Base-by-base conservation (phyloP, 2,797 vertebrate species). In the Macropodus opercularis region DNA sequence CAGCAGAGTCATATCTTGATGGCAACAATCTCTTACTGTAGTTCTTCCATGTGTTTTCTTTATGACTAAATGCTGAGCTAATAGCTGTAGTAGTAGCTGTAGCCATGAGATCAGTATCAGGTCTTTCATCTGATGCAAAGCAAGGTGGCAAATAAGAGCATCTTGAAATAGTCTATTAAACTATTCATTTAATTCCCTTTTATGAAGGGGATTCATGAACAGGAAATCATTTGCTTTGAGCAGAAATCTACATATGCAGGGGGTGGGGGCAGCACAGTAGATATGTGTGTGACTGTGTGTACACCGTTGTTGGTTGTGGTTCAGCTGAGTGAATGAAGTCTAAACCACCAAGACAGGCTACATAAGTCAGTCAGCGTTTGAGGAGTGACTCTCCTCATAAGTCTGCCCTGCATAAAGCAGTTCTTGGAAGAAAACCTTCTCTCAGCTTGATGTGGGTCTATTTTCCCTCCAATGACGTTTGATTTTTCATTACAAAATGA, bases 401-500 rank as follows among this genome's bases (percentile, higher is more conserved):
- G 40, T 71, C 65, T 64, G 17, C 36, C 50, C 38, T 48, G 67
- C 40, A 38, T 52, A 10, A 41, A 44, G 5, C 47, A 39, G 31
- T 84, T 82, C 61, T 75, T 47, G 75, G 63, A 79, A 79, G n/a
- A 62, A 63, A 64, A 40, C 18, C 21, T 57, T 80, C 72, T 48
- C 69, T 80, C 51, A 22, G 36, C 66, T 69, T n/a, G 44, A 43
- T 71, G 58, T 29, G 17, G 53, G 38, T 70, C 73, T 76, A 46
- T 50, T 79, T 76, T 63, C 48, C 43, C 52, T 59, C 84, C 61
- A 62, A 5, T 31, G 29, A 34, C 54, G 50, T 83, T 79, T 76
- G 61, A 79, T 62, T 83, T 65, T 74, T 84, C 63, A 73, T 73
- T 72, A 63, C 58, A 22, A 65, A 60, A 52, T 58, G 18, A 69